phyloP scores from a whole-genome alignment of 1,140 invertebrate genomes.

The Cydia pomonella region DNA sequence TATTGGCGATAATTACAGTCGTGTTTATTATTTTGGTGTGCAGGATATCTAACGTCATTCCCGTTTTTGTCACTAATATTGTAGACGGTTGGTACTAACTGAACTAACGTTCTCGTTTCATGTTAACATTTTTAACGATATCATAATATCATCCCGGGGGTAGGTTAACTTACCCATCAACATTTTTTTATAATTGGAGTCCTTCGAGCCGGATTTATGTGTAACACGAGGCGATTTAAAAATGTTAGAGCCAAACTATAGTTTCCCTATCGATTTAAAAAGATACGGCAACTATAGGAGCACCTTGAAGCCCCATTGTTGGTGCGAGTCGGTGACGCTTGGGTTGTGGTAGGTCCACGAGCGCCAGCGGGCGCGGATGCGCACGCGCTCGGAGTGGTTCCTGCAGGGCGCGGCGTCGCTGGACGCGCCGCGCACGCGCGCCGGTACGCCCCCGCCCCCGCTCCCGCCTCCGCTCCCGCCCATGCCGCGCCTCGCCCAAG shows the following conservation, averaged over 20 bases:
- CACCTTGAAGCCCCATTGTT: too few species aligned
- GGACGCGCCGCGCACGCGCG: conserved; percentile 79
- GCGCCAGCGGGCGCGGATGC: conserved; percentile 95
- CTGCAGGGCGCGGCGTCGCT: conserved; percentile 86
- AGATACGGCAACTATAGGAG: not conserved
- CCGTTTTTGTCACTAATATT: conserved; percentile 42
- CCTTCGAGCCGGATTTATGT: conserved; percentile 5
- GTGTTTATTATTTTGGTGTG: conserved; percentile 37
- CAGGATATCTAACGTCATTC: conserved; percentile 35
- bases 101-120: conserved; percentile 53
- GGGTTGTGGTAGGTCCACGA: conserved; percentile 90
- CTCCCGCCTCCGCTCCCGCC: conserved; percentile 40
- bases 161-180: conserved; percentile 35
- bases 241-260: conserved; percentile 26
- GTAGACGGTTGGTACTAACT: conserved; percentile 48
- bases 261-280: not conserved
- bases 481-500: conserved; percentile 33
- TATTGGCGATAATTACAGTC: not conserved
- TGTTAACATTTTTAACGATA: conserved; percentile 40
- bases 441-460: conserved; percentile 66
- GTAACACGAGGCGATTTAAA: conserved; percentile 7
- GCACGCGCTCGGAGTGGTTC: conserved; percentile 97
- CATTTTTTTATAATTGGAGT: not conserved
- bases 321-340: conserved; percentile 29
- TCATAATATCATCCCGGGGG: conserved; percentile 34